These are phyloP conservation scores for Catocala fraxini DNA, from an alignment of 2,888 invertebrate species.

Conservation along the genomic window DNA sequence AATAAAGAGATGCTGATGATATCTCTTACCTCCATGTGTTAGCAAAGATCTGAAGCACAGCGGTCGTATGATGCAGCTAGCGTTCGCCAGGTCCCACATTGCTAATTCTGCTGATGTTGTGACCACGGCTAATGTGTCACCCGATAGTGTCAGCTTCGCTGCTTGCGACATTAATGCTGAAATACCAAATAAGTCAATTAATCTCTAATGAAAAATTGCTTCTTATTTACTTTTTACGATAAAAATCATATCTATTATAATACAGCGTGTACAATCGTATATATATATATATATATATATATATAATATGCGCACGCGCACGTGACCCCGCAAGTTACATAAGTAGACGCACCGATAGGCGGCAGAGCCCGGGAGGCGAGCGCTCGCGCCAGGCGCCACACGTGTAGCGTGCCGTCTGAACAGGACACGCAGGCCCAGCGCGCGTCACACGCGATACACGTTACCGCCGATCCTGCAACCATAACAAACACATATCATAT, in stretches of 20 bases:
- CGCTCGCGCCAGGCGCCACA: constrained; percentile 83
- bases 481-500: too few relatives aligned
- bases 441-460: constrained; percentile 88
- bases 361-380: constrained; percentile 79
- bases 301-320: neutral
- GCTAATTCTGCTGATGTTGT: constrained; percentile 73
- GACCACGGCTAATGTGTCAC: constrained; percentile 72
- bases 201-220: too few relatives aligned
- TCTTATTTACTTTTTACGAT: too few relatives aligned
- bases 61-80: constrained; percentile 83
- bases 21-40: constrained; percentile 80
- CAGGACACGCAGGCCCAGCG: constrained; percentile 89
- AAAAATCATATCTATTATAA: too few relatives aligned
- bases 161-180: constrained; percentile 77
- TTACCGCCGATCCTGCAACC: constrained; percentile 85
- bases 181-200: neutral
- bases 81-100: constrained; percentile 88
- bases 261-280: too few relatives aligned
- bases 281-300: too few relatives aligned
- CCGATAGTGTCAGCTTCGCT: constrained; percentile 68
- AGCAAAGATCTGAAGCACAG: constrained; percentile 89
- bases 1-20: neutral
- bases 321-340: neutral
- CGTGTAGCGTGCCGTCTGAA: constrained; percentile 90
- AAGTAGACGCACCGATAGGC: constrained; percentile 73